A percentile compares a stretch with the other conserved stretches of the same genome.
Evolutionary conservation across 2,888 invertebrate species (phyloP).

Genomic region (Branchipolynoe longqiensis): DNA sequence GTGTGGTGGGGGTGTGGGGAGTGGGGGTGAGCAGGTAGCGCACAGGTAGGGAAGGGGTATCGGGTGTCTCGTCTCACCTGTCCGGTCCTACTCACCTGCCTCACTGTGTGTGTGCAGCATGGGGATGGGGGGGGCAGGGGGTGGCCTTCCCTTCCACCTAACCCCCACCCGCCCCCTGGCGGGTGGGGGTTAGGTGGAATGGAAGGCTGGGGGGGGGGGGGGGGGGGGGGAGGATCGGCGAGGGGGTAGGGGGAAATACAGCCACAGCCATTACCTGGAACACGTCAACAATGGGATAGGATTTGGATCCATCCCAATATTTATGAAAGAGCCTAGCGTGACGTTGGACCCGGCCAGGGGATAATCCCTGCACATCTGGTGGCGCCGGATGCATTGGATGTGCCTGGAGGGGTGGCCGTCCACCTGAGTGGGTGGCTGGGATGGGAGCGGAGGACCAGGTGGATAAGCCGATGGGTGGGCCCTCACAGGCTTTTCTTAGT

Average conservation of each 20-base stretch:
- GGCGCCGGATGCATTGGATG: not conserved
- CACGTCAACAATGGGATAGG: conserved; percentile 46
- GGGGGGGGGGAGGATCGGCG: too few species aligned
- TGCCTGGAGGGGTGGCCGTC: not conserved
- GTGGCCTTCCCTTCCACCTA: too few species aligned
- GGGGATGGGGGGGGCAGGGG: not conserved
- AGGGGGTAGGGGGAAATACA: too few species aligned
- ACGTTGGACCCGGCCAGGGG: conserved; percentile 9
- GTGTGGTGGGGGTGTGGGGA: not conserved
- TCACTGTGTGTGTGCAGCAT: too few species aligned
- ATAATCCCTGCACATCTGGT: conserved; percentile 1
- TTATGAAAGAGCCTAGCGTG: conserved; percentile 47
- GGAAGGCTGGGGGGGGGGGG: too few species aligned
- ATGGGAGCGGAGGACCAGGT: not conserved
- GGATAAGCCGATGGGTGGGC: too few species aligned
- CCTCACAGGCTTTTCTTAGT: too few species aligned
- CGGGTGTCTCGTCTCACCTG: conserved; percentile 32
- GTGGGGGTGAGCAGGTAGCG: not conserved
- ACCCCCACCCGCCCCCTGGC: too few species aligned
- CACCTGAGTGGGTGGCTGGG: not conserved
- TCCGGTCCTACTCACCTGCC: conserved; percentile 39
- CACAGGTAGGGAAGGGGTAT: not conserved
- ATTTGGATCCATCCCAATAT: conserved; percentile 45
- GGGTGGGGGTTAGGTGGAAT: too few species aligned
- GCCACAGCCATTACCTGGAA: not conserved